Conservation (phyloP, 2,888 invertebrate species). For the Xestia c-nigrum region DNA sequence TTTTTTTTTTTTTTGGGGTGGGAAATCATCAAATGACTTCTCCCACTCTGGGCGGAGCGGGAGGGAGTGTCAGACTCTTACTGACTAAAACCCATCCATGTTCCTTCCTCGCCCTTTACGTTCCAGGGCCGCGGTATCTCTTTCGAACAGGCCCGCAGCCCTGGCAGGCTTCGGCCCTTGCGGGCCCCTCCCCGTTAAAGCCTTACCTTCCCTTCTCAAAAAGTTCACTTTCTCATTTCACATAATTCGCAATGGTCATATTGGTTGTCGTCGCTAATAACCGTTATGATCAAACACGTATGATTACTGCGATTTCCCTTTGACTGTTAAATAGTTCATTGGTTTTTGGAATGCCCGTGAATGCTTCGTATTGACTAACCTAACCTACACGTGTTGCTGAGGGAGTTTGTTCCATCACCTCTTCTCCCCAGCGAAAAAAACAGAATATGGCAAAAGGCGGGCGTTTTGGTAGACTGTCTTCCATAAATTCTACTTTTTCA, state of each 20-base stretch:
- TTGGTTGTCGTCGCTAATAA: neutral
- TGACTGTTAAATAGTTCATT: neutral
- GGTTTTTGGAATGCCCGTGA: neutral
- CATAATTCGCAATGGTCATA: neutral
- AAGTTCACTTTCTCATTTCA: neutral
- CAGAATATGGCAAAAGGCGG: no score
- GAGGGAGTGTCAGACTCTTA: no score
- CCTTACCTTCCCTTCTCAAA: neutral
- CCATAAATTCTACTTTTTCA: neutral
- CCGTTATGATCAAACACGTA: neutral
- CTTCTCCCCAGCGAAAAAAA: neutral
- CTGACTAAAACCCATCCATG: no score
- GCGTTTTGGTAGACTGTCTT: neutral
- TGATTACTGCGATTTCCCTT: neutral
- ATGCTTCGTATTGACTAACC: neutral
- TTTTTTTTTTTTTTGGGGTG: no score
- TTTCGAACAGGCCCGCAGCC: no score
- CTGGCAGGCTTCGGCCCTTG: no score
- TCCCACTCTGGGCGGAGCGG: no score
- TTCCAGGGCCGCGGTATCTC: no score
- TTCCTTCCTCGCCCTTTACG: no score
- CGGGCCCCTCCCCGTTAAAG: no score
- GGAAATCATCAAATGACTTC: no score
- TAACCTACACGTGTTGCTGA: neutral
- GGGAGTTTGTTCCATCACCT: neutral